phyloP scores from a whole-genome alignment of 2,888 invertebrate species.

The Drosophila monieri region DNA sequence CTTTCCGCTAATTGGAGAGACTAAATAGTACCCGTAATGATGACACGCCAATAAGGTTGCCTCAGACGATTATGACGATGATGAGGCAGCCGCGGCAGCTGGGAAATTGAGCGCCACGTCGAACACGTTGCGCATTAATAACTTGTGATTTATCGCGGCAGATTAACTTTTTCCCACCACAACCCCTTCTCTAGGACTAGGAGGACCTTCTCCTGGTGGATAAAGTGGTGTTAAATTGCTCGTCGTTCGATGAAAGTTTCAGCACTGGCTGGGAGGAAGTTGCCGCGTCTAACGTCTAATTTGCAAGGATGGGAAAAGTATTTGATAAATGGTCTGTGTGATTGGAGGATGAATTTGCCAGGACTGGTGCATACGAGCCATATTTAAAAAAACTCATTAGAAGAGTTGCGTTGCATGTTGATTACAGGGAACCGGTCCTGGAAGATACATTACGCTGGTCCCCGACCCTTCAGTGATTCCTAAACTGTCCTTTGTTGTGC shows the following conservation, averaged over 20 bases:
- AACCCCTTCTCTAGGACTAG: conserved; percentile 5
- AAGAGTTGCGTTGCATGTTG: background rate
- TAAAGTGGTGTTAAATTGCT: conserved; percentile 59
- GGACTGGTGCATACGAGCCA: conserved; percentile 3
- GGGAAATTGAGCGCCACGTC: conserved; percentile 51
- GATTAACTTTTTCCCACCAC: conserved; percentile 30
- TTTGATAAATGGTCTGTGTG: conserved; percentile 33
- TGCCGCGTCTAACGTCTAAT: conserved; percentile 51
- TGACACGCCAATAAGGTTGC: conserved; percentile 21
- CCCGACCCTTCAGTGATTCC: conserved; percentile 56
- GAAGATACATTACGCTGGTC: conserved; percentile 33
- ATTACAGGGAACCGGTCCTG: conserved; percentile 18
- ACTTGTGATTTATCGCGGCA: conserved; percentile 66
- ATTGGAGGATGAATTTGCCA: conserved; percentile 11
- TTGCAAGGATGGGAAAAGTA: conserved; percentile 39
- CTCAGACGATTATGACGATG: conserved; percentile 32
- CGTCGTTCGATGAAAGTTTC: conserved; percentile 60
- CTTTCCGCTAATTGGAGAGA: conserved; percentile 63
- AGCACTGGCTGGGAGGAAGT: conserved; percentile 24
- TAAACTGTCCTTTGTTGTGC: conserved; percentile 72
- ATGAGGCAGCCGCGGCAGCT: conserved; percentile 33
- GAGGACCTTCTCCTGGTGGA: conserved; percentile 24
- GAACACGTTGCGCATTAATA: conserved; percentile 72
- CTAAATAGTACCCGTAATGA: conserved; percentile 33
- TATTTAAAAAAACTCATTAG: conserved; percentile 1